Percentiles rank a stretch among this genome's conserved stretches.
Conservation (phyloP, 2,888 invertebrate genomes). For the Amiota minor region DNA sequence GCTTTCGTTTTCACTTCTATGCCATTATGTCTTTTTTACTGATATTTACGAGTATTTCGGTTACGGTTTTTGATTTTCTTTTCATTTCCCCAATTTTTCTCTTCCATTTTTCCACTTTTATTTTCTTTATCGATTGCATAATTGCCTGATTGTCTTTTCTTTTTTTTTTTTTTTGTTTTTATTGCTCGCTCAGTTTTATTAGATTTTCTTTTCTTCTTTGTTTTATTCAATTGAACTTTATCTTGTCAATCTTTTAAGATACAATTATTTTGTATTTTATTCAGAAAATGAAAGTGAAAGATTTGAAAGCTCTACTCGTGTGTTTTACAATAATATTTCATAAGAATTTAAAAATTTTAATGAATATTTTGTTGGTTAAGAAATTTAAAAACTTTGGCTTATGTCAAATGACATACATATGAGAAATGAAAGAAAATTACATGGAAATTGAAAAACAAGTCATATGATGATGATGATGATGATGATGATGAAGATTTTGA, state of each 20-base stretch:
- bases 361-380: background rate
- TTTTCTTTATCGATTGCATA: no score
- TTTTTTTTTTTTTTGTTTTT: background rate
- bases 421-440: background rate
- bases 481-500: background rate
- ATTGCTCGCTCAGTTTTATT: slow-evolving; percentile 15
- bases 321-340: no score
- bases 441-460: background rate
- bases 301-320: no score
- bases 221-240: background rate
- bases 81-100: no score
- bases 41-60: no score
- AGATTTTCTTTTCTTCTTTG: background rate
- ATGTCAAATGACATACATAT: background rate
- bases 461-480: background rate
- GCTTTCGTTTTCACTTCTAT: background rate
- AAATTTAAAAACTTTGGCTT: slow-evolving; percentile 15
- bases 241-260: no score
- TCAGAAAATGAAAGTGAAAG: no score
- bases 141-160: background rate
- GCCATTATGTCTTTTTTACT: no score
- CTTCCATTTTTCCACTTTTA: no score
- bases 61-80: no score
- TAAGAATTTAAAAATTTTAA: no score
- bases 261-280: no score